phyloP scores from a whole-genome alignment of 2,113 vertebrate genomes.

The Aramus guarauna region DNA sequence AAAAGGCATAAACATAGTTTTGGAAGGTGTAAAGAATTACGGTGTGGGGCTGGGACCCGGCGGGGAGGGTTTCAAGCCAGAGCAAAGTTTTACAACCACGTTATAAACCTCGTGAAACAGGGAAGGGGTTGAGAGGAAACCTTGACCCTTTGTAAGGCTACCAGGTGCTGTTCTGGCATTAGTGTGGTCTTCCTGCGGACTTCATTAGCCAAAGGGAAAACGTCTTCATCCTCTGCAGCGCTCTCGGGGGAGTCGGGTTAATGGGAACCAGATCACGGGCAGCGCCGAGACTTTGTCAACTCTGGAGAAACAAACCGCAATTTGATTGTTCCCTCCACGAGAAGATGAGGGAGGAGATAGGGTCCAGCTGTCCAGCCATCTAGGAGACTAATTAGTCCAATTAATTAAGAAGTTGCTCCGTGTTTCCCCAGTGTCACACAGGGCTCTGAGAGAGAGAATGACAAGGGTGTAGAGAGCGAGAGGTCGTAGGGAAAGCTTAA shows the following conservation, averaged over 20 bases:
- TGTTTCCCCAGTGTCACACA: constrained; percentile 61
- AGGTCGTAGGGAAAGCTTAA: constrained; percentile 43
- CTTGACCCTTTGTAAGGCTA: neutral
- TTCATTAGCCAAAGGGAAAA: constrained; percentile 33
- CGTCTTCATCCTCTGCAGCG: neutral
- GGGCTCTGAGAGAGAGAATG: constrained; percentile 12
- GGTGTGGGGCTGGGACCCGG: neutral
- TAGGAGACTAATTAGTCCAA: constrained; percentile 87
- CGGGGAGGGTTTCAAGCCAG: fast-evolving
- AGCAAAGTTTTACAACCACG: neutral
- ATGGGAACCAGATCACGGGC: constrained; percentile 3
- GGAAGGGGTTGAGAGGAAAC: neutral
- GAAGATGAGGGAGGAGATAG: constrained; percentile 50
- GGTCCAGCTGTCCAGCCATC: constrained; percentile 90
- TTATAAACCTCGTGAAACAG: neutral
- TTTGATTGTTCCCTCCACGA: constrained; percentile 41
- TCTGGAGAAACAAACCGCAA: neutral
- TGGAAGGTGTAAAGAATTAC: neutral
- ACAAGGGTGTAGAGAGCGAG: constrained; percentile 35
- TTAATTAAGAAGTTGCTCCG: constrained; percentile 82
- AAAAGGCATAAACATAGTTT: fast-evolving
- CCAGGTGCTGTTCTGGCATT: neutral
- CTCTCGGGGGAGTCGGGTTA: constrained; percentile 10
- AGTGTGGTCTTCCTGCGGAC: neutral
- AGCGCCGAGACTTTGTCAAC: constrained; percentile 13